Percentiles rank a stretch among this genome's conserved stretches.
These are phyloP conservation scores for Patella caerulea DNA, from an alignment of 2,888 invertebrate genomes.

Conservation along the genomic window DNA sequence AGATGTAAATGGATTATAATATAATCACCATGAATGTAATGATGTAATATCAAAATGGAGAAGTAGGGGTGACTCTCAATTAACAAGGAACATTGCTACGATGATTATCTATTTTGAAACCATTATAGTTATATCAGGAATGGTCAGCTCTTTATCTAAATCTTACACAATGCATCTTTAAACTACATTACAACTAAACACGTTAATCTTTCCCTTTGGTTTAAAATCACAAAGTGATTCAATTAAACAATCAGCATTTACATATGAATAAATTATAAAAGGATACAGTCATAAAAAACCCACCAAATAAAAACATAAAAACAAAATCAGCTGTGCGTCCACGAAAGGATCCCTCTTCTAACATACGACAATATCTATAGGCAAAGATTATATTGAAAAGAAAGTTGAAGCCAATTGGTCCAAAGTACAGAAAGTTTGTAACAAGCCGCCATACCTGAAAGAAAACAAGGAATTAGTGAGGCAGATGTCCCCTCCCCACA, in stretches of 20 bases:
- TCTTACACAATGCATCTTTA: too few species aligned
- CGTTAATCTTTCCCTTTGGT: background rate
- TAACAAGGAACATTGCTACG: too few species aligned
- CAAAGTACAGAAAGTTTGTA: constrained; percentile 98
- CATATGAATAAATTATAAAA: constrained; percentile 38
- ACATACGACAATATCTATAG: constrained; percentile 97
- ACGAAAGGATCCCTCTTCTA: constrained; percentile 98
- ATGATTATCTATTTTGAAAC: too few species aligned
- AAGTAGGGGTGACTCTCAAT: too few species aligned
- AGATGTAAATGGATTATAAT: too few species aligned
- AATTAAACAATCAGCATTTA: background rate
- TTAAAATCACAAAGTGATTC: background rate
- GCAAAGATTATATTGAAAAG: constrained; percentile 99
- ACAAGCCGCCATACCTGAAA: constrained; percentile 92
- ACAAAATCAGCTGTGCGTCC: constrained; percentile 97
- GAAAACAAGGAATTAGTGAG: too few species aligned
- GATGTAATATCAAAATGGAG: background rate
- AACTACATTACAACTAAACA: background rate
- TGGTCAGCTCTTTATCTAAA: too few species aligned
- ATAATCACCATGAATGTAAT: too few species aligned
- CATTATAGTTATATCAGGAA: too few species aligned
- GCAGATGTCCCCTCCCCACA: too few species aligned
- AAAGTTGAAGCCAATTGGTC: constrained; percentile 97
- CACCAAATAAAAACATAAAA: constrained; percentile 96
- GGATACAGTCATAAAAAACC: constrained; percentile 84